Evolutionary conservation across 1,140 invertebrate species (phyloP).

Genomic region (Panulirus ornatus): DNA sequence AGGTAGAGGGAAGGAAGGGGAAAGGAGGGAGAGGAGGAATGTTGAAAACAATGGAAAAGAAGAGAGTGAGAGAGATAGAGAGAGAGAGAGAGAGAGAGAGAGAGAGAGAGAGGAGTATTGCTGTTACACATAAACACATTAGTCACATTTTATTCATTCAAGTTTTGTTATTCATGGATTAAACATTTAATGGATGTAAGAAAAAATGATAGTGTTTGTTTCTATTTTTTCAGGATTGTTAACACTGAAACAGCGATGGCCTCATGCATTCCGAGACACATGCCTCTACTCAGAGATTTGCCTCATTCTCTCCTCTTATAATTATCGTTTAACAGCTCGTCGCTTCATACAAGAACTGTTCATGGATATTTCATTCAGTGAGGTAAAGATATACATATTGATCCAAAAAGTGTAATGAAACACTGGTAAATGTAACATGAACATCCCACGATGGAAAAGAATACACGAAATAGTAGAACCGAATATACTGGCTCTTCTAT

Average conservation of each 20-base stretch:
- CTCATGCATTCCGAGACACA: constrained; percentile 88
- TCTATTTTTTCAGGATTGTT: constrained; percentile 79
- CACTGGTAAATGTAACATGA: too few species aligned
- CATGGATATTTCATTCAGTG: constrained; percentile 89
- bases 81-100: neutral
- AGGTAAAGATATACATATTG: too few species aligned
- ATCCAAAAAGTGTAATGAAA: too few species aligned
- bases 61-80: neutral
- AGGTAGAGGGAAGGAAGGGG: neutral
- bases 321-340: constrained; percentile 89
- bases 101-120: too few species aligned
- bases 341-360: constrained; percentile 97
- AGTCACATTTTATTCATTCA: too few species aligned
- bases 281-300: constrained; percentile 96
- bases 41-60: neutral
- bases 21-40: neutral
- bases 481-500: too few species aligned
- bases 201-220: too few species aligned
- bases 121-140: too few species aligned
- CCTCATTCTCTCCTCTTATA: constrained; percentile 86
- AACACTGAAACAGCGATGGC: constrained; percentile 86
- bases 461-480: too few species aligned
- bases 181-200: too few species aligned
- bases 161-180: neutral
- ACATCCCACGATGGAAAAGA: too few species aligned